Evolutionary conservation across 2,888 invertebrate species (phyloP).

Genomic region (Lasius platythorax): DNA sequence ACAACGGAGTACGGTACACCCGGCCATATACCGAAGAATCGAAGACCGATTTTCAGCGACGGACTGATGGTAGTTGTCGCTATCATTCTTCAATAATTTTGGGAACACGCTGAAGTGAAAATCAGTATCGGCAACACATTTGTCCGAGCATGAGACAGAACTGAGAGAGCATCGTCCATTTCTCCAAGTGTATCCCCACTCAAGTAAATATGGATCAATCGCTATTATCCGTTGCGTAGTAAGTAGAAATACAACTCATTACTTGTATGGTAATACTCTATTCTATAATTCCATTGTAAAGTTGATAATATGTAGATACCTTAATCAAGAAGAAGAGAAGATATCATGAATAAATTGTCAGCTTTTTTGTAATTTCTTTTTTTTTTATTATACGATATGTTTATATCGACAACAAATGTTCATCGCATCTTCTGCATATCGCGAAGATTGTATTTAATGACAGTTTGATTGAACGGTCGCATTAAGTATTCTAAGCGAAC

Average conservation of each 20-base stretch:
- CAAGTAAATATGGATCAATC: not conserved
- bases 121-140: not conserved
- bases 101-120: not conserved
- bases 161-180: not conserved
- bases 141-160: not conserved
- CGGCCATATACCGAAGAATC: constrained; percentile 56
- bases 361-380: not conserved
- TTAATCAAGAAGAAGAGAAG: not conserved
- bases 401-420: not conserved
- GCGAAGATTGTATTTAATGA: not conserved
- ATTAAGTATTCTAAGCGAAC: not conserved
- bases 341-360: not conserved
- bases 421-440: not conserved
- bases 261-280: not conserved
- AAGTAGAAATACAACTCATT: not conserved
- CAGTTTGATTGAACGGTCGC: not conserved
- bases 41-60: constrained; percentile 50
- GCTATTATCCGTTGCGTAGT: not conserved
- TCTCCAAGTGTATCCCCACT: constrained; percentile 1
- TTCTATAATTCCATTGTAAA: not conserved
- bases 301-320: not conserved
- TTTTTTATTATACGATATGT: not conserved
- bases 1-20: not conserved
- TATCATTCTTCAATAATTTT: not conserved
- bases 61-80: constrained; percentile 12